These are phyloP conservation scores for Hyperoodon ampullatus DNA, from an alignment of 2,113 vertebrate genomes.

Conservation along the genomic window DNA sequence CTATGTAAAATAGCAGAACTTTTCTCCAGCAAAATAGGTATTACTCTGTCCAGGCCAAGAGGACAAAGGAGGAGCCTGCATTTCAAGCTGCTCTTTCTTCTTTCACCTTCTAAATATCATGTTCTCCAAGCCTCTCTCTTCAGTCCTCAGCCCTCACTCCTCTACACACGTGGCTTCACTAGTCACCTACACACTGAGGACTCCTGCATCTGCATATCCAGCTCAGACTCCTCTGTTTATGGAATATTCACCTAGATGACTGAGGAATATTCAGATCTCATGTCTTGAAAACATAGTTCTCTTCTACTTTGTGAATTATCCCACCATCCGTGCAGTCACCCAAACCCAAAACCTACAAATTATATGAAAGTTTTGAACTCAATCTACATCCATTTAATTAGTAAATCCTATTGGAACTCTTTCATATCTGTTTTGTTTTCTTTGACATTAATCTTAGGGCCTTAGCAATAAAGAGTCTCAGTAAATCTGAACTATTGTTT, in stretches of 20 bases:
- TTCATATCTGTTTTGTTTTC: neutral
- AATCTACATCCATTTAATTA: too few relatives aligned
- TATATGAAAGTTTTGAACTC: neutral
- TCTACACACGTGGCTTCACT: neutral
- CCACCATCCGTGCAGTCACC: neutral
- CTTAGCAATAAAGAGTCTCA: neutral
- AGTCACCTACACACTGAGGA: too few relatives aligned
- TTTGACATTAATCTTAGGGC: neutral
- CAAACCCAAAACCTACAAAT: neutral
- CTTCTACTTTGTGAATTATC: neutral
- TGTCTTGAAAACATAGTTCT: neutral
- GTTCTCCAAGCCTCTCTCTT: neutral
- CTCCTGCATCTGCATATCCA: too few relatives aligned
- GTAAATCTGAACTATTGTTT: neutral
- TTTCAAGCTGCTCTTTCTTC: neutral
- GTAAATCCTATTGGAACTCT: neutral
- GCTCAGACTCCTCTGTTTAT: neutral
- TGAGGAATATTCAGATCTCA: neutral
- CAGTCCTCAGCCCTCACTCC: neutral
- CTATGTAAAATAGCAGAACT: neutral
- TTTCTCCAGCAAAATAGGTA: neutral
- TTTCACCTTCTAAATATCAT: neutral
- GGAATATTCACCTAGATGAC: too few relatives aligned
- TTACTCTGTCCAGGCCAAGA: neutral
- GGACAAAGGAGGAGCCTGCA: neutral